These are phyloP conservation scores for Nannospalax galili DNA, from an alignment of 2,113 vertebrate genomes.

Conservation along the genomic window DNA sequence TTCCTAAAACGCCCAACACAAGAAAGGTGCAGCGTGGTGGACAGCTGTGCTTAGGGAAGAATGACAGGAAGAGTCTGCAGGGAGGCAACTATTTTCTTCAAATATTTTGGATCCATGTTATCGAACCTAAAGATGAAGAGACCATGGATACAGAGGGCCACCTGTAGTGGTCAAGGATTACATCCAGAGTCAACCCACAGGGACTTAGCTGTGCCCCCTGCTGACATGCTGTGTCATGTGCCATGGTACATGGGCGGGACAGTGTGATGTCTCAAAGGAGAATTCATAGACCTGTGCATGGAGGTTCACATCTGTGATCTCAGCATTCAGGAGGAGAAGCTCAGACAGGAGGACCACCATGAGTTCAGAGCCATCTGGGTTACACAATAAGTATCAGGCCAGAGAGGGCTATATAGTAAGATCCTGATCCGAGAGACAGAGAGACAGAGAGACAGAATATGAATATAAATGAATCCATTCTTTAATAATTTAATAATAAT, in stretches of 20 bases:
- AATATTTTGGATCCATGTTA: not conserved
- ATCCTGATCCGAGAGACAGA: no score
- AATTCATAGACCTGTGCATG: not conserved
- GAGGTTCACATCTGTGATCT: not conserved
- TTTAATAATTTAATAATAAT: no score
- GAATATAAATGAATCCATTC: not conserved
- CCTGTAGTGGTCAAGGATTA: not conserved
- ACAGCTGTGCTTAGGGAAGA: not conserved
- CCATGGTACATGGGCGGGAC: not conserved
- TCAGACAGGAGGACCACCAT: not conserved
- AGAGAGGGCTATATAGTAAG: no score
- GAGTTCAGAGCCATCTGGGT: not conserved
- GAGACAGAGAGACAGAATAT: no score
- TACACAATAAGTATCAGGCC: no score
- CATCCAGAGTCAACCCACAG: not conserved
- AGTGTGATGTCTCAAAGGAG: not conserved
- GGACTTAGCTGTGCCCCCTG: not conserved
- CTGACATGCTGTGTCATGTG: accelerated
- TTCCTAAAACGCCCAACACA: not conserved
- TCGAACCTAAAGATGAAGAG: not conserved
- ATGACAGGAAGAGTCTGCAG: not conserved
- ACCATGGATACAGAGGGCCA: not conserved
- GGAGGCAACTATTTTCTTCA: not conserved
- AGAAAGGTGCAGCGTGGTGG: no score
- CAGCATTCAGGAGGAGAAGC: not conserved